Conservation (phyloP, 1,140 invertebrate species). For the Atopsyche davidsoni region DNA sequence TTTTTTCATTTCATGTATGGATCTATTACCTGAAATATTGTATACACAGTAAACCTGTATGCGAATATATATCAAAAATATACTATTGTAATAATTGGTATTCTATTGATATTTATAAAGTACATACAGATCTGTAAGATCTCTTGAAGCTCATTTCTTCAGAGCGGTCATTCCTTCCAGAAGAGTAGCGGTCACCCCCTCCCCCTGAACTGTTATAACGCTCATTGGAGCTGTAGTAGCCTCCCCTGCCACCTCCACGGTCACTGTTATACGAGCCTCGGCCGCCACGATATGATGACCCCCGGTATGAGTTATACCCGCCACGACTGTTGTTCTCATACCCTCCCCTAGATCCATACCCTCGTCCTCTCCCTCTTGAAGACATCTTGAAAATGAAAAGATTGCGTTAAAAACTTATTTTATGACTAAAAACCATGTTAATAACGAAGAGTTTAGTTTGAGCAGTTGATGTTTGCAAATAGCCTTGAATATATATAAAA, state of each 20-base stretch:
- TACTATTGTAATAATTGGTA: too few species aligned
- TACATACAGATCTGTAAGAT: constrained; percentile 44
- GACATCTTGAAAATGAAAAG: constrained; percentile 39
- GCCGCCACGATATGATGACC: constrained; percentile 33
- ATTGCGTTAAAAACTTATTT: too few species aligned
- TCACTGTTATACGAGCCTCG: constrained; percentile 37
- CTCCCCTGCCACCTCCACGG: constrained; percentile 37
- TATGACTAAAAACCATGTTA: too few species aligned
- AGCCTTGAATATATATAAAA: too few species aligned
- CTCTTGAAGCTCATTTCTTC: constrained; percentile 45
- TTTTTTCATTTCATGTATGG: too few species aligned
- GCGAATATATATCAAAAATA: neutral
- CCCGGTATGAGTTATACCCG: constrained; percentile 29
- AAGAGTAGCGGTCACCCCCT: constrained; percentile 38
- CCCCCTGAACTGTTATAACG: constrained; percentile 40
- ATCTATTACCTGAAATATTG: too few species aligned
- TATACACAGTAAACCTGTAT: neutral
- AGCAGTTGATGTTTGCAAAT: too few species aligned
- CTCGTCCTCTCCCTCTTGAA: constrained; percentile 42
- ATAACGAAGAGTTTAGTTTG: too few species aligned
- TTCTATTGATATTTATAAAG: too few species aligned
- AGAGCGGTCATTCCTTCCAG: constrained; percentile 40
- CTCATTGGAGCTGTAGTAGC: constrained; percentile 38
- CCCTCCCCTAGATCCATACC: constrained; percentile 33
- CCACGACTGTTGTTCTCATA: constrained; percentile 39